Percentiles rank a stretch among this genome's conserved stretches.
Evolutionary conservation across 2,113 vertebrate genomes (phyloP).

Genomic region (cattle (Bos taurus)): ARS-UCD2.0 NC_037349.1:33638501-33639000

Average conservation of each 20-base stretch:
- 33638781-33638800: background rate
- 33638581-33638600: background rate
- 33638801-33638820: background rate
- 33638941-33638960: conserved; percentile 22
- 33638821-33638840: background rate
- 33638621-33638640: background rate
- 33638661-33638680: background rate
- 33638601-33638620: background rate
- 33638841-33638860: background rate
- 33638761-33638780: background rate
- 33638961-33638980: conserved; percentile 17
- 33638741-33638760: background rate
- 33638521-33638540: background rate
- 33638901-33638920: background rate
- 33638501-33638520: background rate
- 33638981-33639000: background rate
- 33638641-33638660: background rate
- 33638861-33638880: background rate
- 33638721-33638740: background rate
- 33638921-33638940: background rate
- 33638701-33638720: background rate
- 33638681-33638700: background rate
- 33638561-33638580: background rate
- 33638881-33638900: background rate
- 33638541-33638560: background rate